Conservation (phyloP, 2,797 vertebrate species). For the Jordanella pulchra region DNA sequence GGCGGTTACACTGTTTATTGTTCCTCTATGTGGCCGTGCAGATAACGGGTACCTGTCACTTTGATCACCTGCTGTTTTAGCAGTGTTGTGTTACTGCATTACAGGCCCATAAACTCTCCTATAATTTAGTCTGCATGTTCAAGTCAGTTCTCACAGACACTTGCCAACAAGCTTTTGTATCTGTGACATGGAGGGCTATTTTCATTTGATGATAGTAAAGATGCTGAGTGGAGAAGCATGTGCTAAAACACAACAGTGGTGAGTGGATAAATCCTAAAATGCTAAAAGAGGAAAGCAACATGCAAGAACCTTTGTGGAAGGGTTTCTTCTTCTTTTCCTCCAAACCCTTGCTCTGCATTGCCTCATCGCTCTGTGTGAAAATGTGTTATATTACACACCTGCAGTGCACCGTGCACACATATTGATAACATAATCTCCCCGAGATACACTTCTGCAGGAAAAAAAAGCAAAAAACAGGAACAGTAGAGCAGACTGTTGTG, state of each 20-base stretch:
- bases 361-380: constrained; percentile 63
- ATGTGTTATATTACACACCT: constrained; percentile 67
- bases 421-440: constrained; percentile 65
- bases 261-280: constrained; percentile 15
- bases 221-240: constrained; percentile 18
- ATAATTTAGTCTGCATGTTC: constrained; percentile 29
- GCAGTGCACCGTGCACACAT: constrained; percentile 68
- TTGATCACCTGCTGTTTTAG: constrained; percentile 53
- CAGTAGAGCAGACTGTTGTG: constrained; percentile 52
- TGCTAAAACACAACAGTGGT: constrained; percentile 30
- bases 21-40: constrained; percentile 33
- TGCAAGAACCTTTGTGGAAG: not conserved
- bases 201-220: constrained; percentile 39
- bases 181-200: constrained; percentile 48
- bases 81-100: constrained; percentile 35
- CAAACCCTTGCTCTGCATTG: constrained; percentile 35
- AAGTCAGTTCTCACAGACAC: constrained; percentile 41
- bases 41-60: constrained; percentile 51
- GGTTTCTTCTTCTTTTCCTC: not conserved
- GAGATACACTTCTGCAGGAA: constrained; percentile 56
- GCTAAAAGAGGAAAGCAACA: not conserved
- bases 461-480: constrained; percentile 45
- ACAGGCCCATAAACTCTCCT: constrained; percentile 29
- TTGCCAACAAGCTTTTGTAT: constrained; percentile 40
- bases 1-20: constrained; percentile 60